Conservation (phyloP, 2,797 vertebrate genomes). For the Taeniopygia guttata region DNA sequence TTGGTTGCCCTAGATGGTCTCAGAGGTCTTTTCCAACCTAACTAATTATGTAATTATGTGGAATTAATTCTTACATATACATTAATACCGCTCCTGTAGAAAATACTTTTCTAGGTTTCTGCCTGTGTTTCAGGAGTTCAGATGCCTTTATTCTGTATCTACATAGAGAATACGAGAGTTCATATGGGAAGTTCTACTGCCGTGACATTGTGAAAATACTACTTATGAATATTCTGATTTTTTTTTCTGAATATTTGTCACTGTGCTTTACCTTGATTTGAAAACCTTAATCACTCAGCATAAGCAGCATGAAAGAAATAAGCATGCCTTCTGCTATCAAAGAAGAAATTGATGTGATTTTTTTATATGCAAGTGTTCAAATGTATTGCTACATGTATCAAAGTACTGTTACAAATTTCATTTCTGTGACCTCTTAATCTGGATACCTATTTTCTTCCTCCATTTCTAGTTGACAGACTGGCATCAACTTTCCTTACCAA, state of each 20-base stretch:
- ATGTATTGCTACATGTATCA: accelerated
- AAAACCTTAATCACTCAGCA: background rate
- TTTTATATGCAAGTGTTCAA: background rate
- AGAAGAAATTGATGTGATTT: background rate
- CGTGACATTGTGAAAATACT: background rate
- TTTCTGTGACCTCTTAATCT: background rate
- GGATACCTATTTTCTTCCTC: background rate
- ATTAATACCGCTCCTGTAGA: accelerated
- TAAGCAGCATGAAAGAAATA: background rate
- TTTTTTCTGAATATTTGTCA: background rate
- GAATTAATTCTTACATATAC: accelerated
- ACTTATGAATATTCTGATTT: background rate
- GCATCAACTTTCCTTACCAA: background rate
- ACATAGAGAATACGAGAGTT: background rate
- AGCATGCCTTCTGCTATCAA: background rate
- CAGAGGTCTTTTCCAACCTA: background rate
- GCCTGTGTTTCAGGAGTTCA: accelerated
- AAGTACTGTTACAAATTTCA: background rate
- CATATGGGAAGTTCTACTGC: background rate
- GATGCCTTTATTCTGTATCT: background rate
- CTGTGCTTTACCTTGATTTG: background rate
- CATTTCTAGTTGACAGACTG: background rate
- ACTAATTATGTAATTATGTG: background rate
- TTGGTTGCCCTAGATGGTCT: background rate
- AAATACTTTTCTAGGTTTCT: background rate